These are phyloP conservation scores for Oscheius sp. DNA, from an alignment of 2,888 invertebrate species.

Conservation along the genomic window DNA sequence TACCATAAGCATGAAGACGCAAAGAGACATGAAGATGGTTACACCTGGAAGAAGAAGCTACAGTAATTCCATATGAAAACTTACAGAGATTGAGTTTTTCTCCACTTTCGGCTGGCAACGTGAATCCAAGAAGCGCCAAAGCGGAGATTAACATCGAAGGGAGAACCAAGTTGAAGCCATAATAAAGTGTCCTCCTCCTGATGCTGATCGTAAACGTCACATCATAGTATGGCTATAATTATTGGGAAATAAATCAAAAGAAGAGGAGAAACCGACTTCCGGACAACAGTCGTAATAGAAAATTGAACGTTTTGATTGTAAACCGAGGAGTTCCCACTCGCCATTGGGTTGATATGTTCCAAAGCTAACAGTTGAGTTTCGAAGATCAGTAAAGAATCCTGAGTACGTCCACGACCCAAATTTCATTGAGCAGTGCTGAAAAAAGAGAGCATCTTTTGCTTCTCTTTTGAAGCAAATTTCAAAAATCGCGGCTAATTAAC, in stretches of 20 bases:
- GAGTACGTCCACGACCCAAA: conserved; percentile 96
- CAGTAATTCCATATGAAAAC: conserved; percentile 35
- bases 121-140: conserved; percentile 97
- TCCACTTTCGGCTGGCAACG: conserved; percentile 97
- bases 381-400: conserved; percentile 65
- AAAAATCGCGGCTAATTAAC: too few relatives aligned
- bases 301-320: conserved; percentile 55
- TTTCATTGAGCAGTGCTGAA: conserved; percentile 75
- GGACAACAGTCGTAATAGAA: conserved; percentile 69
- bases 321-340: conserved; percentile 75
- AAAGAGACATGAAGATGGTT: conserved; percentile 82
- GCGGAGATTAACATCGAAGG: conserved; percentile 98
- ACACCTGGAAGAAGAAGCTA: conserved; percentile 56
- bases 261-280: too few relatives aligned
- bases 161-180: conserved; percentile 91
- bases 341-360: conserved; percentile 75
- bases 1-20: conserved; percentile 96
- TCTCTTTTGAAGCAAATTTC: too few relatives aligned
- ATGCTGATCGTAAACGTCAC: conserved; percentile 96
- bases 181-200: conserved; percentile 73
- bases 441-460: background rate
- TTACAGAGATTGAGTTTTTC: conserved; percentile 96
- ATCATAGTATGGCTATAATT: conserved; percentile 80
- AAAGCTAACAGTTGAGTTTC: conserved; percentile 73
- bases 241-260: too few relatives aligned